phyloP scores from a whole-genome alignment of 1,140 invertebrate genomes.

The Euura lappo region DNA sequence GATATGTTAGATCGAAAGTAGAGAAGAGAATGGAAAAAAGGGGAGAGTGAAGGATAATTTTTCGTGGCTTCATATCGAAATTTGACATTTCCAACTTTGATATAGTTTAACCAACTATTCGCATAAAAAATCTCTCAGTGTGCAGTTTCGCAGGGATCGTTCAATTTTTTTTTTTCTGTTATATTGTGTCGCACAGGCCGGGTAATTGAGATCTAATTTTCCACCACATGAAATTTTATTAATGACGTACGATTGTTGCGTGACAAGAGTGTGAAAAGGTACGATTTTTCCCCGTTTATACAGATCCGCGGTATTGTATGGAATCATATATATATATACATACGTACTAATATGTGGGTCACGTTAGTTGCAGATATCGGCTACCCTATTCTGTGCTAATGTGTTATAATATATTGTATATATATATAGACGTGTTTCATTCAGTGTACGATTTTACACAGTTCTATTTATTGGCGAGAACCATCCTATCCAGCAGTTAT shows the following conservation, averaged over 20 bases:
- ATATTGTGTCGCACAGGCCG: not conserved
- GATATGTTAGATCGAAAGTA: no score
- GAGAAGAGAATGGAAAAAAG: no score
- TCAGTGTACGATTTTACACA: no score
- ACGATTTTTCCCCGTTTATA: not conserved
- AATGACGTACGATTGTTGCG: conserved; percentile 34
- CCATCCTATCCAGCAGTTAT: no score
- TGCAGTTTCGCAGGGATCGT: no score
- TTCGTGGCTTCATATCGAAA: no score
- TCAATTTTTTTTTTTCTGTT: no score
- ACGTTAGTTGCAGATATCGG: conserved; percentile 2
- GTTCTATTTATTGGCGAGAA: not conserved
- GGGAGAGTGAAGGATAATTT: no score
- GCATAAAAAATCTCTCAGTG: no score
- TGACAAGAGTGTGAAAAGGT: not conserved
- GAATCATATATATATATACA: not conserved
- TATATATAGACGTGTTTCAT: not conserved
- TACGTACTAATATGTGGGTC: not conserved
- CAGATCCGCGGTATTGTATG: not conserved
- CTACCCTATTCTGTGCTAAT: not conserved
- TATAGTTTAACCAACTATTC: no score
- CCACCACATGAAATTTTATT: conserved; percentile 55
- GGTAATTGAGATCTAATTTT: conserved; percentile 58
- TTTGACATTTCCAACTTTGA: no score
- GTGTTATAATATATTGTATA: not conserved